These are phyloP conservation scores for Sinonovacula constricta DNA, from an alignment of 1,140 invertebrate genomes.

Conservation along the genomic window DNA sequence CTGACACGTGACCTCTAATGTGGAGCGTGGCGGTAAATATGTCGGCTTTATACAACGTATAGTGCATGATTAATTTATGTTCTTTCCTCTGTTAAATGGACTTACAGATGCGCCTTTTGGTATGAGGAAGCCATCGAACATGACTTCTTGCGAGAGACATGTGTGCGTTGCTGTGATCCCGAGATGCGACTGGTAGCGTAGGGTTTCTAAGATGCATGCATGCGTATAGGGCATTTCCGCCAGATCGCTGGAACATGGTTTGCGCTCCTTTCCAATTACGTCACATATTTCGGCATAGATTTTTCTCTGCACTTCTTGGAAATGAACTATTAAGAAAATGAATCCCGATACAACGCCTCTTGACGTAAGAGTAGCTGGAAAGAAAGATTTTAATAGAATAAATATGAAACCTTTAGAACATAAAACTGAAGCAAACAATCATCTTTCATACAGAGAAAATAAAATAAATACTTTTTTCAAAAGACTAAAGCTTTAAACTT, in stretches of 20 bases:
- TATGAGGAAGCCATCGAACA: conserved; percentile 17
- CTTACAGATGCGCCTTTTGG: conserved; percentile 38
- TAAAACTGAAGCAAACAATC: too few relatives aligned
- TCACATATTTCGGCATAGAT: conserved; percentile 25
- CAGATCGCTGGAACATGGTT: conserved; percentile 17
- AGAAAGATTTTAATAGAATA: background rate
- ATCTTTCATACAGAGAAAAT: too few relatives aligned
- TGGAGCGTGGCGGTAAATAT: too few relatives aligned
- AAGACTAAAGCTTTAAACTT: too few relatives aligned
- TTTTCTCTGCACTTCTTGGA: conserved; percentile 37
- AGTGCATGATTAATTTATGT: too few relatives aligned
- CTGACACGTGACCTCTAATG: too few relatives aligned
- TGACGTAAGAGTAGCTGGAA: conserved; percentile 44
- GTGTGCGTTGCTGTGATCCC: conserved; percentile 38
- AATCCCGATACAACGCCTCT: conserved; percentile 47
- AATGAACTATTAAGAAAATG: conserved; percentile 31
- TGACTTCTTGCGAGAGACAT: conserved; percentile 2
- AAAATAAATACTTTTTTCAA: too few relatives aligned
- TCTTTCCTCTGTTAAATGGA: too few relatives aligned
- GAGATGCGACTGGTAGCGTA: conserved; percentile 32
- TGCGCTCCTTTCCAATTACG: conserved; percentile 28
- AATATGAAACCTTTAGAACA: too few relatives aligned
- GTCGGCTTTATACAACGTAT: too few relatives aligned
- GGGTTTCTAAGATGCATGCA: conserved; percentile 40
- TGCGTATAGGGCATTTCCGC: conserved; percentile 36